Conservation (phyloP, 1,140 invertebrate species). For the Drusus annulatus region DNA sequence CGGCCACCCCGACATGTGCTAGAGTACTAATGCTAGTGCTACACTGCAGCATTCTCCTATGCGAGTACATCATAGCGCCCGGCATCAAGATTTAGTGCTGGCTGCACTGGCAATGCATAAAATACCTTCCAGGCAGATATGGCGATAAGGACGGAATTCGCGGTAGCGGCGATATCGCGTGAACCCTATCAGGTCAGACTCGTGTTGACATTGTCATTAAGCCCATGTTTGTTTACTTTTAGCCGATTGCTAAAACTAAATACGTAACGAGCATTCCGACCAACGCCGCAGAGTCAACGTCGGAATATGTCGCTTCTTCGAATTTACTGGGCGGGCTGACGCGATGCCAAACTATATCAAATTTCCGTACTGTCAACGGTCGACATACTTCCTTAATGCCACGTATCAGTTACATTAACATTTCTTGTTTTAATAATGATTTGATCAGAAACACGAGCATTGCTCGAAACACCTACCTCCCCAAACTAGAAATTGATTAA, state of each 20-base stretch:
- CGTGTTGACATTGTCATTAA: conserved; percentile 44
- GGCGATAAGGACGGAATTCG: conserved; percentile 7
- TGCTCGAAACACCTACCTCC: too few relatives aligned
- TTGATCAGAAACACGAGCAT: too few relatives aligned
- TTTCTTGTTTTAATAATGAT: too few relatives aligned
- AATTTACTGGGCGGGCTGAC: neutral
- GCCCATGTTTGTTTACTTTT: neutral
- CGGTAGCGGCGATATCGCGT: conserved; percentile 12
- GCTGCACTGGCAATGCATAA: neutral
- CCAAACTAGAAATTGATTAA: too few relatives aligned
- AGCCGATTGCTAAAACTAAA: neutral
- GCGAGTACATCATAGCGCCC: too few relatives aligned
- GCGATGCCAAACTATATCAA: too few relatives aligned
- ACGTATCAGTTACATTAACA: too few relatives aligned
- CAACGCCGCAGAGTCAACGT: neutral
- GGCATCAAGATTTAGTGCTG: neutral
- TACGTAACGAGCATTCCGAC: neutral
- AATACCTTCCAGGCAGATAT: neutral
- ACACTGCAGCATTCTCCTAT: too few relatives aligned
- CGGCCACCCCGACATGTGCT: too few relatives aligned
- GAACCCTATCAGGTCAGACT: conserved; percentile 40
- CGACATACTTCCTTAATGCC: too few relatives aligned
- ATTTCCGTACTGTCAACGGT: too few relatives aligned
- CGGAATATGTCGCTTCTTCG: neutral
- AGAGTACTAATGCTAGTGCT: too few relatives aligned